phyloP scores from a whole-genome alignment of 2,888 invertebrate genomes.

The Itoplectis maculator region DNA sequence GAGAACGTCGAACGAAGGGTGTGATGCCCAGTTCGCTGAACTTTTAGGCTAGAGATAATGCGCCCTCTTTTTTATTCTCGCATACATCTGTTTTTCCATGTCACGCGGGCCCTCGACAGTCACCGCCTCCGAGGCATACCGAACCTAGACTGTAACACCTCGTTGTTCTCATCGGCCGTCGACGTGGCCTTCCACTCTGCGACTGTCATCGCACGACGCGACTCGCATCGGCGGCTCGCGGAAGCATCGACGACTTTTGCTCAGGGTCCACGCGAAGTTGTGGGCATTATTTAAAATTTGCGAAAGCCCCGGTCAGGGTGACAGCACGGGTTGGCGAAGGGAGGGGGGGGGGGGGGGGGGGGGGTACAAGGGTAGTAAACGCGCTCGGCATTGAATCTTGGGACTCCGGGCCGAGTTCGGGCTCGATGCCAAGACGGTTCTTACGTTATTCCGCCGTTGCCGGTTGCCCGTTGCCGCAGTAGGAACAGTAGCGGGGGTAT shows the following conservation, averaged over 20 bases:
- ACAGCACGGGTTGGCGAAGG: too few relatives aligned
- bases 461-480: too few relatives aligned
- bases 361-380: background rate
- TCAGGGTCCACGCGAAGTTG: constrained; percentile 23
- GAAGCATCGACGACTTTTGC: too few relatives aligned
- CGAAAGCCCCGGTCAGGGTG: constrained; percentile 28
- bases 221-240: too few relatives aligned
- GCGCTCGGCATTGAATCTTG: constrained; percentile 28
- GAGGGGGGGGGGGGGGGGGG: too few relatives aligned
- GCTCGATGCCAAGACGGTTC: constrained; percentile 62
- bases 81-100: background rate
- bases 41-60: constrained; percentile 28
- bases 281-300: constrained; percentile 64
- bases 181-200: too few relatives aligned
- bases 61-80: background rate
- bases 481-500: constrained; percentile 1
- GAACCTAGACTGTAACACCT: too few relatives aligned
- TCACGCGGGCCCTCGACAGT: background rate
- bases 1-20: constrained; percentile 31
- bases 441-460: constrained; percentile 56
- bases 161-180: too few relatives aligned
- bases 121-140: background rate
- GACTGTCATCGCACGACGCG: too few relatives aligned
- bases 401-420: constrained; percentile 48
- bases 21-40: constrained; percentile 16